Evolutionary conservation across 2,113 vertebrate genomes (phyloP).

Genomic region (Casuarius casuarius): DNA sequence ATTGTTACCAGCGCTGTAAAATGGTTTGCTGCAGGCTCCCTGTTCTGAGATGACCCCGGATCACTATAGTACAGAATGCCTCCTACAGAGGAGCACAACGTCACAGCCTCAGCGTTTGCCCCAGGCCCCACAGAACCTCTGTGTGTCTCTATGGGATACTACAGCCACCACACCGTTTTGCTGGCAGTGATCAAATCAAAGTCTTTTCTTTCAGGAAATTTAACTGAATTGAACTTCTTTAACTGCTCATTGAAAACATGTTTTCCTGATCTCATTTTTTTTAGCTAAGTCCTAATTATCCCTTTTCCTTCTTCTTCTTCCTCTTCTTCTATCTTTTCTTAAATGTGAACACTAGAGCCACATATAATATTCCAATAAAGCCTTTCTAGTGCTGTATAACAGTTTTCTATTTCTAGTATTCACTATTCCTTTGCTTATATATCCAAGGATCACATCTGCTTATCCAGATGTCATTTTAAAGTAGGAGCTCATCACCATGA

Average conservation of each 20-base stretch:
- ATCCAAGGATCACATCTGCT: conserved; percentile 1
- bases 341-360: neutral
- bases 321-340: neutral
- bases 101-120: rapidly evolving
- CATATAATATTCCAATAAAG: neutral
- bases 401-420: neutral
- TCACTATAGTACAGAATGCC: neutral
- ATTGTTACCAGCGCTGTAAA: neutral
- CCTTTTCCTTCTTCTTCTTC: neutral
- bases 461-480: conserved; percentile 2
- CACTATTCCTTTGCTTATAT: neutral
- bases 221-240: neutral
- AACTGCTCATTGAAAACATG: neutral
- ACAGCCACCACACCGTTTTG: neutral
- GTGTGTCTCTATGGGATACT: neutral
- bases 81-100: neutral
- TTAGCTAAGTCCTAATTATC: neutral
- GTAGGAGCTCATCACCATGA: neutral
- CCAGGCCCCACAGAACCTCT: neutral
- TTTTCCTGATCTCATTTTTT: neutral
- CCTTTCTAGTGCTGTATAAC: neutral
- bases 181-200: neutral
- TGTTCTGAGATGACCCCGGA: neutral
- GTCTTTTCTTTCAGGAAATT: neutral
- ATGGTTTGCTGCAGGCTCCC: neutral